Base-by-base conservation (phyloP, 2,797 vertebrate species). In the Dermochelys coriacea region DNA sequence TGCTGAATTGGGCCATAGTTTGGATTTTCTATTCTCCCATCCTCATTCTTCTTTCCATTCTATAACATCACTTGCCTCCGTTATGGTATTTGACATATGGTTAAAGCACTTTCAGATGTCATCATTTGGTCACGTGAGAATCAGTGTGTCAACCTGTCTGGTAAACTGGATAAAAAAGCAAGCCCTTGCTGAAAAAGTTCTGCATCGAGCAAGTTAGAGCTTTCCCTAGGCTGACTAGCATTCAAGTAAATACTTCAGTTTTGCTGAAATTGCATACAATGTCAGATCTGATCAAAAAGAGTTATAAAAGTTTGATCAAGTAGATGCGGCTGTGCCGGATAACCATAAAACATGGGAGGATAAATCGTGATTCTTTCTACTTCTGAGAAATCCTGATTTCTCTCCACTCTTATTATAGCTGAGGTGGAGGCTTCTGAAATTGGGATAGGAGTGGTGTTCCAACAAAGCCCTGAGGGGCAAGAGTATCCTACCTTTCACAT, bases 331-430 rank as follows among this genome's bases (percentile, higher is more conserved):
- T 64, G 41, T 71, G 10, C 31, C 25, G 16, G 77, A 21, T 80
- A 74, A 19, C 61, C 59, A 37, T 45, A 59, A 37, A 84, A 12
- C 1, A 31, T 15, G 50, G 54, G 54, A 25, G 21, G 51, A 3
- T 19, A 81, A 49, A 49, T 27, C 0, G 0, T 47, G 61, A 85
- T 47, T 75, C n/a, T 50, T 59, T 82, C 21, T 77, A 29, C 27
- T 84, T 50, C 84, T 59, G 81, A 59, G 27, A 89, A 84, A 47
- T 54, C 37, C 83, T 68, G 47, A 27, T 88, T 59, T 81, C 54
- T 55, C 74, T 3, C 1, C 84, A 54, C 54, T 49, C 31, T 79
- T 54, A 23, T 64, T 45, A 0, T 14, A 27, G 34, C 5, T 57
- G 82, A 68, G 16, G 4, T 29, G 31, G 51, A 84, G 41, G 14